A percentile compares a stretch with the other conserved stretches of the same genome.
phyloP scores from a whole-genome alignment of 2,888 invertebrate species.

The Rutpela maculata region DNA sequence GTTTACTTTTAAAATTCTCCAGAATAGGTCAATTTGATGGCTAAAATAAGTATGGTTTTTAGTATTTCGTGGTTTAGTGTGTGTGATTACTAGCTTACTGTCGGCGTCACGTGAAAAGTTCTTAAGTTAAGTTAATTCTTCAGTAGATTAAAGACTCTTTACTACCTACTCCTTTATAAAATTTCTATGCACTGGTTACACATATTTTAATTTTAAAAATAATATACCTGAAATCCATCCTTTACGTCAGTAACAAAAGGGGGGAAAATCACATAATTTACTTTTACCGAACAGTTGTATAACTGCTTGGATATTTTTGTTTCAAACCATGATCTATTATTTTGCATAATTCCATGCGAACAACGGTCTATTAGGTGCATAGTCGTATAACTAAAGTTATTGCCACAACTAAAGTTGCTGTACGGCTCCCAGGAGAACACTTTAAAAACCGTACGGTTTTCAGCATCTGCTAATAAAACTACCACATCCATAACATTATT shows the following conservation, averaged over 20 bases:
- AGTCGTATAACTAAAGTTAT: slow-evolving; percentile 50
- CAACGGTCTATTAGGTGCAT: slow-evolving; percentile 59
- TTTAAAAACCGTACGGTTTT: slow-evolving; percentile 53
- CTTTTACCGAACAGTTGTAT: slow-evolving; percentile 65
- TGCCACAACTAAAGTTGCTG: slow-evolving; percentile 60
- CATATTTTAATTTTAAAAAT: not conserved
- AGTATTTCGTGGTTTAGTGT: too few relatives aligned
- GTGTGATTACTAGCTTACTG: too few relatives aligned
- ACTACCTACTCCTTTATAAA: too few relatives aligned
- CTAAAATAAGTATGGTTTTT: too few relatives aligned
- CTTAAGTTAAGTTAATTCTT: too few relatives aligned
- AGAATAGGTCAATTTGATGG: too few relatives aligned
- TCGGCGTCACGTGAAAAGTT: too few relatives aligned
- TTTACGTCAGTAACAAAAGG: slow-evolving; percentile 65
- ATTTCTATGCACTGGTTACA: not conserved
- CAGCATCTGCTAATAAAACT: slow-evolving; percentile 57
- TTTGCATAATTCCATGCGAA: slow-evolving; percentile 46
- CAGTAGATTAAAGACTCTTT: too few relatives aligned
- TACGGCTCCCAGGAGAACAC: slow-evolving; percentile 65
- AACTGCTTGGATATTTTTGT: slow-evolving; percentile 64
- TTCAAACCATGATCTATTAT: slow-evolving; percentile 51
- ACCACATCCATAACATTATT: slow-evolving; percentile 61
- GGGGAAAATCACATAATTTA: too few relatives aligned
- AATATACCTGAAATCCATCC: slow-evolving; percentile 9
- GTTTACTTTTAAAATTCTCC: too few relatives aligned